Conservation (phyloP, 2,113 vertebrate species). For the Carettochelys insculpta region DNA sequence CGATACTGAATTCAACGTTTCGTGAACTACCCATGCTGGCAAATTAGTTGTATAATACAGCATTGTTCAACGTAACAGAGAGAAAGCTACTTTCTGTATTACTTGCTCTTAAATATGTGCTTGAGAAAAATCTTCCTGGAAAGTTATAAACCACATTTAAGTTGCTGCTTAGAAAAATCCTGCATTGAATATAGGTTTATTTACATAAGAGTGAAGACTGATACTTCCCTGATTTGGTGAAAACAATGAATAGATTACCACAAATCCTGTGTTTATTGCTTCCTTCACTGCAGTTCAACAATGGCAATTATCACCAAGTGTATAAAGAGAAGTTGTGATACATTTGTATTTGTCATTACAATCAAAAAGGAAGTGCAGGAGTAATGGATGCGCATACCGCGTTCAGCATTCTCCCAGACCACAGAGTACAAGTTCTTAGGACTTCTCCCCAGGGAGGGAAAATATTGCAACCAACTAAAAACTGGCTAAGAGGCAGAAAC, state of each 20-base stretch:
- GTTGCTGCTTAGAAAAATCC: neutral
- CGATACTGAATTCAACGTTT: neutral
- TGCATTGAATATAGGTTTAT: neutral
- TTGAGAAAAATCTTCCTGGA: neutral
- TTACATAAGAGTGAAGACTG: neutral
- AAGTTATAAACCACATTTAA: neutral
- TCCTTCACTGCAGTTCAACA: neutral
- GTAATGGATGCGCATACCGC: accelerated
- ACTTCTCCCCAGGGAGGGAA: neutral
- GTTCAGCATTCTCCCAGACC: neutral
- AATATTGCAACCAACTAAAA: neutral
- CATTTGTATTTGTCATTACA: neutral
- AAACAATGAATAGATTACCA: neutral
- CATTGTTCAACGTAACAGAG: no score
- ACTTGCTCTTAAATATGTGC: no score
- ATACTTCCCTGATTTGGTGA: neutral
- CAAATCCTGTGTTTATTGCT: neutral
- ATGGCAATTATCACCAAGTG: neutral
- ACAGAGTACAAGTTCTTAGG: neutral
- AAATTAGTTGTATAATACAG: no score
- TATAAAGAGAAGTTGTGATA: neutral
- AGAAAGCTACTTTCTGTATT: no score
- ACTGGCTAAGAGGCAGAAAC: neutral
- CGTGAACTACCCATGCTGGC: neutral
- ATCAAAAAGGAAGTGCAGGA: neutral